These are phyloP conservation scores for Pantherophis alleghaniensis DNA, from an alignment of 2,797 vertebrate species.

Conservation along the genomic window DNA sequence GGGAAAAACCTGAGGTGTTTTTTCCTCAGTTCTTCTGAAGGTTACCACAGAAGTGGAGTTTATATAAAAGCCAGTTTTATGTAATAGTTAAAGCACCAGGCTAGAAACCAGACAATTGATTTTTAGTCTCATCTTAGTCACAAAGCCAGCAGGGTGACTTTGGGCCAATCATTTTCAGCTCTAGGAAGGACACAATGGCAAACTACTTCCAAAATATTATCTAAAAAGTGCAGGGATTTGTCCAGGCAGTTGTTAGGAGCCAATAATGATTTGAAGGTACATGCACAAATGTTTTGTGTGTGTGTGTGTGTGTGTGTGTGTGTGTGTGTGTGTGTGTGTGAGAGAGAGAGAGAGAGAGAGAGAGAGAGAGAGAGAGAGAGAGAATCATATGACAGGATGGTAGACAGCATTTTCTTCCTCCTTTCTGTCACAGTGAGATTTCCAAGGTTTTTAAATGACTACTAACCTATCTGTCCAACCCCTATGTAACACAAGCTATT, in stretches of 20 bases:
- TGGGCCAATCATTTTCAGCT: neutral
- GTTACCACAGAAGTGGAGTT: neutral
- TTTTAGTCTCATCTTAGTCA: neutral
- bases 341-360: no score
- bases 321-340: no score
- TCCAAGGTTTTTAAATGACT: neutral
- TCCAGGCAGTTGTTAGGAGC: neutral
- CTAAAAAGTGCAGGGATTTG: neutral
- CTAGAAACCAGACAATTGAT: neutral
- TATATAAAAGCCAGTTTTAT: neutral
- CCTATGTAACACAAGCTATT: neutral
- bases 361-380: no score
- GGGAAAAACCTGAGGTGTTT: neutral
- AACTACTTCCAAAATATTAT: neutral
- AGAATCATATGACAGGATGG: neutral
- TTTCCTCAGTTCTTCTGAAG: neutral
- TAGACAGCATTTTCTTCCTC: neutral
- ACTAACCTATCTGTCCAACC: neutral
- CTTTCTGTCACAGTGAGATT: neutral
- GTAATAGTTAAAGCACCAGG: neutral
- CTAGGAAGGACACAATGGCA: neutral
- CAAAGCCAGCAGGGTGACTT: neutral
- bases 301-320: no score
- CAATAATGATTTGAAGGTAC: neutral
- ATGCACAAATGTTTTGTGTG: no score